Conservation (phyloP, 2,797 vertebrate species). For the Leucoraja ocellata region DNA sequence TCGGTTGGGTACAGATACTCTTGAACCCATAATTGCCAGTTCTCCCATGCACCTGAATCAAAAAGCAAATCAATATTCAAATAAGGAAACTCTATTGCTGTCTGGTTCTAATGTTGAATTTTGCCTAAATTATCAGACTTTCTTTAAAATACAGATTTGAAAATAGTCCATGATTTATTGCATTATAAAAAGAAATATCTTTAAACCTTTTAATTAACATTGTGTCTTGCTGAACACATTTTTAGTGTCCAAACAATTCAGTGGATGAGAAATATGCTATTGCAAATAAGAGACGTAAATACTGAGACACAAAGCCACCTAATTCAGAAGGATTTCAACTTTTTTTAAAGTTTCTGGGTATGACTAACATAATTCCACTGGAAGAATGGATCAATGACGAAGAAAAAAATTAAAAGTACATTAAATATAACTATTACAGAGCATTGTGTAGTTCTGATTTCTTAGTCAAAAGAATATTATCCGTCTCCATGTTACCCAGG, state of each 20-base stretch:
- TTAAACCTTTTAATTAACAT: not conserved
- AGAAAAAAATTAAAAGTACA: not conserved
- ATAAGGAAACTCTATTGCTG: not conserved
- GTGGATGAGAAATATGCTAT: not conserved
- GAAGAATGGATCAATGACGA: not conserved
- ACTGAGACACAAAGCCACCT: not conserved
- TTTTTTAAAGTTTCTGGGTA: not conserved
- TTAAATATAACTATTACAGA: not conserved
- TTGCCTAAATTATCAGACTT: not conserved
- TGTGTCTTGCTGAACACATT: not conserved
- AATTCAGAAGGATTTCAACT: not conserved
- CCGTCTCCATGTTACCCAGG: not conserved
- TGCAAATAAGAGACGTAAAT: not conserved
- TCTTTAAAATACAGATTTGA: not conserved
- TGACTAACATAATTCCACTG: not conserved
- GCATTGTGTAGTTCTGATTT: not conserved
- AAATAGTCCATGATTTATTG: not conserved
- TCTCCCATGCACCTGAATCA: conserved; percentile 57
- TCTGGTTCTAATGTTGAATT: not conserved
- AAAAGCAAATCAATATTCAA: conserved; percentile 20
- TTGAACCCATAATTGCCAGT: conserved; percentile 59
- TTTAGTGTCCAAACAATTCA: not conserved
- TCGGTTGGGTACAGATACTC: conserved; percentile 61
- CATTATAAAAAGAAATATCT: not conserved
- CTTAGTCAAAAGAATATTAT: not conserved